Base-by-base conservation (phyloP, 2,797 vertebrate species). In the Acropternis orthonyx region DNA sequence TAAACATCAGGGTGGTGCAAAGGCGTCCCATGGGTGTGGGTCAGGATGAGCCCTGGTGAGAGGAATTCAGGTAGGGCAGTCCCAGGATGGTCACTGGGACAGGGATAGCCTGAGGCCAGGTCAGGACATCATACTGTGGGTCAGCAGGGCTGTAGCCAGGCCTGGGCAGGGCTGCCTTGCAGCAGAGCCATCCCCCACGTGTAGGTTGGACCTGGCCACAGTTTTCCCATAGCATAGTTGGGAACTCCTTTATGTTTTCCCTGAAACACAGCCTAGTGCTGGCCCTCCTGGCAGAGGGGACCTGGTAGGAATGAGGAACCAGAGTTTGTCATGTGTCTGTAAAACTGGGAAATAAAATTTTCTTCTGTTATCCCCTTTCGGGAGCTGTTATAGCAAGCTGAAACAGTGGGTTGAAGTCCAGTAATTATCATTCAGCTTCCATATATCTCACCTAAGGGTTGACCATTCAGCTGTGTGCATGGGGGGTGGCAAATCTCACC, bases 21-120 rank as follows among this genome's bases (percentile, higher is more conserved):
- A 14, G 18, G 7, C 4, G 2, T 37, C 13, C 17, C 2, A 0
- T 19, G 14, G 28, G 12, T 18, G 4, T 6, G 5, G 32, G 23
- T 36, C 23, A 43, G 28, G 28, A 37, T 41, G 67, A 61, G 26
- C 14, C 9, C 10, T 1, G 0, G 4, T 27, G 13, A 44, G 30
- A 12, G 6, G 4, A 71, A n/a, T 23, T 1, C 0, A 3, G 0
- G 1, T 37, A 0, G 0, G 27, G 9, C 8, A 83, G 39, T 6
- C 20, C 24, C 32, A 74, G 36, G 11, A 24, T 24, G 43, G 23
- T 6, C 9, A 7, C 3, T 19, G 39, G 4, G 8, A 36, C 26
- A 17, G 69, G 12, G 8, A 41, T 6, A 36, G 30, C n/a, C 8
- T 28, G 26, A 78, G 28, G 14, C 14, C 26, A 34, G 22, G 39